phyloP scores from a whole-genome alignment of 2,797 vertebrate genomes.

The Rhyacichthys aspro region DNA sequence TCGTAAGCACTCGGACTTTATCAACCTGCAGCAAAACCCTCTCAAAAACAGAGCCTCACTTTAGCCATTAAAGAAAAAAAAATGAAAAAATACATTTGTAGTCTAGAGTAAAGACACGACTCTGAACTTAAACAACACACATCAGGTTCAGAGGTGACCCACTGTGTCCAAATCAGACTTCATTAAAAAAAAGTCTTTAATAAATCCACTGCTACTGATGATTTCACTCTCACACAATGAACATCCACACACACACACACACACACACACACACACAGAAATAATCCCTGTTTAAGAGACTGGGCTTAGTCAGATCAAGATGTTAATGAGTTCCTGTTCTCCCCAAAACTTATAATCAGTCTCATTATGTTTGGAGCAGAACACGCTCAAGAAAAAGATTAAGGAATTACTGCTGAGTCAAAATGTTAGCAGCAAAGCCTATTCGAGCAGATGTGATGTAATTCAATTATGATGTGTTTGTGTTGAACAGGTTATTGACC shows the following conservation, averaged over 20 bases:
- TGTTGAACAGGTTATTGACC: conserved; percentile 1
- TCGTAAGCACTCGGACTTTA: too few relatives aligned
- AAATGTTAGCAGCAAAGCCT: background rate
- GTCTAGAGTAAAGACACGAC: too few relatives aligned
- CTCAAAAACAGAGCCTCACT: too few relatives aligned
- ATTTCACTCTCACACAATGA: conserved; percentile 14
- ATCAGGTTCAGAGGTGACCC: background rate
- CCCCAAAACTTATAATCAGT: conserved; percentile 16
- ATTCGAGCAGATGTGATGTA: background rate
- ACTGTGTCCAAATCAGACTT: conserved; percentile 23
- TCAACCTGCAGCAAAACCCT: too few relatives aligned
- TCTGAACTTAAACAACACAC: background rate
- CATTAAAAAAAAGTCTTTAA: conserved; percentile 30
- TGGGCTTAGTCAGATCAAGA: conserved; percentile 48
- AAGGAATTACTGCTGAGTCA: background rate
- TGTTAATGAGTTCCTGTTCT: conserved; percentile 63
- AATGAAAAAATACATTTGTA: too few relatives aligned
- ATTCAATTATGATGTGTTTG: conserved; percentile 8
- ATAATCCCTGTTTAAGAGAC: conserved; percentile 17
- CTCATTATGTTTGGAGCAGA: conserved; percentile 17
- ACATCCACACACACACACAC: too few relatives aligned
- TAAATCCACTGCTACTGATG: conserved; percentile 14
- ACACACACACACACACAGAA: conserved; percentile 14
- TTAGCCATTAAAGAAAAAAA: too few relatives aligned
- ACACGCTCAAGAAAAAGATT: background rate